phyloP scores from a whole-genome alignment of 2,113 vertebrate genomes.

The Zosterops japonicus region DNA sequence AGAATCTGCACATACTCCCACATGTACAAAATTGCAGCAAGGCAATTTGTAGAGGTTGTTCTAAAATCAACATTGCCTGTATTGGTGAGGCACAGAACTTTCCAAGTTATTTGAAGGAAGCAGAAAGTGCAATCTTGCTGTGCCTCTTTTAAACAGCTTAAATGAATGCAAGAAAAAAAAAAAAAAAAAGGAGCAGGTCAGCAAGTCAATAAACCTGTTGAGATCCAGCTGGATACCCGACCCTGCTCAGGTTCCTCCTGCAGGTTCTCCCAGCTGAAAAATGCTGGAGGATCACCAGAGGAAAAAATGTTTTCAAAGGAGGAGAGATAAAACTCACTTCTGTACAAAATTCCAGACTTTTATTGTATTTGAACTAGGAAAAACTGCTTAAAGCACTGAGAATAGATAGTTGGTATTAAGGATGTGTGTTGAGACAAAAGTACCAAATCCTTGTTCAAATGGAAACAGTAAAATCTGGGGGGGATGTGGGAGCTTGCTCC shows the following conservation, averaged over 20 bases:
- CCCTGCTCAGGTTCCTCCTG: neutral
- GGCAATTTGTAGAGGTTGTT: neutral
- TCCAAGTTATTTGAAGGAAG: neutral
- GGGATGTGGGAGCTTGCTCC: neutral
- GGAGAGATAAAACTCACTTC: neutral
- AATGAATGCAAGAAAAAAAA: neutral
- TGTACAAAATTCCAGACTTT: neutral
- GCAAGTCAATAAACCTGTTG: neutral
- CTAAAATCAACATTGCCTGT: neutral
- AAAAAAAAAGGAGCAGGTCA: neutral
- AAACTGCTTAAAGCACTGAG: neutral
- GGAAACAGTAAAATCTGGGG: neutral
- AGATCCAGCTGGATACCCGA: neutral
- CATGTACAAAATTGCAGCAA: neutral
- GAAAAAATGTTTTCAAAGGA: neutral
- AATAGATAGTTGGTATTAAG: neutral
- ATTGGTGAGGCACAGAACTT: neutral
- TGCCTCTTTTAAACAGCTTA: neutral
- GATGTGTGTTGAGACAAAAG: neutral
- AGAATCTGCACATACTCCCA: neutral
- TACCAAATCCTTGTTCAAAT: neutral
- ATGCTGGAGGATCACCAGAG: neutral
- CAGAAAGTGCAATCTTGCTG: neutral
- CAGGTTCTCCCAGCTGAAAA: neutral
- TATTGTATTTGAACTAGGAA: neutral